Conservation (phyloP, 2,113 vertebrate genomes). For the Chunga burmeisteri region DNA sequence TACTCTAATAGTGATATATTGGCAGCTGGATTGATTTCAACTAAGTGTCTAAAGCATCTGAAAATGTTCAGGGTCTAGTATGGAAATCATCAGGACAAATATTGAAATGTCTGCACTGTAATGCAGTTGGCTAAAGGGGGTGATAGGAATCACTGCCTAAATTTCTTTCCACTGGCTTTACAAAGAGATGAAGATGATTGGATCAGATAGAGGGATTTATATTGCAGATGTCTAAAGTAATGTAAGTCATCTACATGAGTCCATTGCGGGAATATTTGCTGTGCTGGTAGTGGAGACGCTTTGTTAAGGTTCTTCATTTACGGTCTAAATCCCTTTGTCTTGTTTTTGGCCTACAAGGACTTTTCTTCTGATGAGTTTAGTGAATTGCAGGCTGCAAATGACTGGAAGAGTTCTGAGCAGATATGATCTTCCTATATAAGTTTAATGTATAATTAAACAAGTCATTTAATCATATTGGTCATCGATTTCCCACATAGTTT, state of each 20-base stretch:
- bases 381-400: neutral
- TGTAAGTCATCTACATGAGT: neutral
- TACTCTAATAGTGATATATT: neutral
- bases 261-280: neutral
- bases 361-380: neutral
- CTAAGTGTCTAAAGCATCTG: neutral
- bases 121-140: neutral
- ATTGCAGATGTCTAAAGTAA: neutral
- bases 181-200: neutral
- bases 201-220: neutral
- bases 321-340: neutral
- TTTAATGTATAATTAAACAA: slow-evolving; percentile 42
- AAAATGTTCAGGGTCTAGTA: neutral
- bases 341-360: neutral
- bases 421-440: neutral
- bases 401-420: neutral
- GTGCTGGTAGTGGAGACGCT: neutral
- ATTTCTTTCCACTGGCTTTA: neutral
- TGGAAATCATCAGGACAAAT: neutral
- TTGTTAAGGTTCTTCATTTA: neutral
- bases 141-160: neutral
- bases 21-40: neutral
- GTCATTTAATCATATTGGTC: neutral
- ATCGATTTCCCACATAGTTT: neutral
- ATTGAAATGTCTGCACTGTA: neutral